Conservation (phyloP, 1,140 invertebrate genomes). For the Antheraea mylitta region DNA sequence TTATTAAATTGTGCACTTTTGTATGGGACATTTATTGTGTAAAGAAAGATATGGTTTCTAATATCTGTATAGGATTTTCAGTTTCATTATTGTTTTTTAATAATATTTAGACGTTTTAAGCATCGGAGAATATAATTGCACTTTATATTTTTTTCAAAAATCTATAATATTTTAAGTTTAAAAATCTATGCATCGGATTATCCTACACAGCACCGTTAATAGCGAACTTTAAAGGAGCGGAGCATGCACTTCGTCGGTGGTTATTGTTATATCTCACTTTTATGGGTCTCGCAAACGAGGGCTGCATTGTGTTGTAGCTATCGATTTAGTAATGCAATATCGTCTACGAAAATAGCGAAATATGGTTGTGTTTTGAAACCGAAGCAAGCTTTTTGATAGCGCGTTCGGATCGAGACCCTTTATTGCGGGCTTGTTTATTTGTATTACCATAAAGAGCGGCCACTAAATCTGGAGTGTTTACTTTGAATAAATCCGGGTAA, state of each 20-base stretch:
- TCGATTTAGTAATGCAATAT: conserved; percentile 67
- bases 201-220: conserved; percentile 40
- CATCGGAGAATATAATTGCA: no score
- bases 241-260: conserved; percentile 35
- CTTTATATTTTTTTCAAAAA: no score
- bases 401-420: background rate
- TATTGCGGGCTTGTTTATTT: conserved; percentile 17
- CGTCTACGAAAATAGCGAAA: conserved; percentile 57
- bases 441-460: conserved; percentile 25
- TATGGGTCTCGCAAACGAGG: conserved; percentile 63
- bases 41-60: no score
- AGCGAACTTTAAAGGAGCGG: conserved; percentile 37
- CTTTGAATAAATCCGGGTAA: conserved; percentile 55
- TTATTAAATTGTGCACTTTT: no score
- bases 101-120: no score
- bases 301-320: conserved; percentile 52
- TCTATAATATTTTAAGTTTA: no score
- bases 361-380: conserved; percentile 57
- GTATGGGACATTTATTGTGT: no score
- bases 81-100: no score
- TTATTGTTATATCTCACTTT: conserved; percentile 68
- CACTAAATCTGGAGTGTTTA: conserved; percentile 23
- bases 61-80: no score
- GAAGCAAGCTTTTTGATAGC: background rate
- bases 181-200: conserved; percentile 30